phyloP scores from a whole-genome alignment of 2,113 vertebrate genomes.

The Chloropsis hardwickii region DNA sequence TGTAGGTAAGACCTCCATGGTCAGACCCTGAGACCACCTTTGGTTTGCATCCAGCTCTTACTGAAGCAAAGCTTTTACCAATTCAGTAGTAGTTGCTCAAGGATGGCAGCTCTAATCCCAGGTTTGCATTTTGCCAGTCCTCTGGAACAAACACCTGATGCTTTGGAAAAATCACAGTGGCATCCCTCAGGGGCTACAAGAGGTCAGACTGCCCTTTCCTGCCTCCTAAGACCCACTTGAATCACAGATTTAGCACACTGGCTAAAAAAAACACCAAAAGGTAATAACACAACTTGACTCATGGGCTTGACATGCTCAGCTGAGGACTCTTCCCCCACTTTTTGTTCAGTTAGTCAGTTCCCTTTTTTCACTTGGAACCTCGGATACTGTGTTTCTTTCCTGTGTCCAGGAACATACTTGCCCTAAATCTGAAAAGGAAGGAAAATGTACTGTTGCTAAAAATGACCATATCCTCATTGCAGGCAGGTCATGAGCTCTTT shows the following conservation, averaged over 20 bases:
- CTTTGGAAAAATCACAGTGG: neutral
- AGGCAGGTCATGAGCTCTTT: slow-evolving; percentile 28
- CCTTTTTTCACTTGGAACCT: neutral
- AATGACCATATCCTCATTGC: neutral
- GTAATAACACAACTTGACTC: slow-evolving; percentile 2
- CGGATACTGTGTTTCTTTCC: neutral
- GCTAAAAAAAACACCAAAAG: neutral
- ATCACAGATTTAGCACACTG: neutral
- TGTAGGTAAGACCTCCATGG: neutral
- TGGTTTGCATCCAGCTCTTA: neutral
- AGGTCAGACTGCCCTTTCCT: neutral
- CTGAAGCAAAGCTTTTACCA: neutral
- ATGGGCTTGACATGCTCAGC: neutral
- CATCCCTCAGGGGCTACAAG: neutral
- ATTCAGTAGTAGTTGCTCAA: neutral
- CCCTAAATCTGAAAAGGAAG: neutral
- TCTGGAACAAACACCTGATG: slow-evolving; percentile 27
- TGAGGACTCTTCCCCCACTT: neutral
- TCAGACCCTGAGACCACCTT: neutral
- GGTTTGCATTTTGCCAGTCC: neutral
- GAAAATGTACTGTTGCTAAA: slow-evolving; percentile 35
- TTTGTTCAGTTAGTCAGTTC: slow-evolving; percentile 14
- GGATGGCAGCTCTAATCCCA: neutral
- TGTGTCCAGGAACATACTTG: neutral
- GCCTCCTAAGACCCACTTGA: neutral